These are phyloP conservation scores for Nerophis ophidion DNA, from an alignment of 2,113 vertebrate species.

Conservation along the genomic window DNA sequence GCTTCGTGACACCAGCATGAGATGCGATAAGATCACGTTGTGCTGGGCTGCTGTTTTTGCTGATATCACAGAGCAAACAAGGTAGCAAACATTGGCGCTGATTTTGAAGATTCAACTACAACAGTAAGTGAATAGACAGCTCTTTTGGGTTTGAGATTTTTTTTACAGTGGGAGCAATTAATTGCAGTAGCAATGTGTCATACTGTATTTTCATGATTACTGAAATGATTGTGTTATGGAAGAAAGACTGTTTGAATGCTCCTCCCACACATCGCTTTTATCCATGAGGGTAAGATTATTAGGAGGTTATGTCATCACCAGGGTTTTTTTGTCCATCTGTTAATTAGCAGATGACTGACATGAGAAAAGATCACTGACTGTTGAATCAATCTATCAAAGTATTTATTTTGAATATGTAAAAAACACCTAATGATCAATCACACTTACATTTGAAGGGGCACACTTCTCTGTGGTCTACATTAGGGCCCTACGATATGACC, in stretches of 20 bases:
- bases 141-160: slow-evolving; percentile 33
- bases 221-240: slow-evolving; percentile 50
- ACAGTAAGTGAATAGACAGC: slow-evolving; percentile 47
- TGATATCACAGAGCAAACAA: slow-evolving; percentile 1
- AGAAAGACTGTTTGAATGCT: slow-evolving; percentile 36
- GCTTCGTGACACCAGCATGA: slow-evolving; percentile 36
- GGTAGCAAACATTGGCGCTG: slow-evolving; percentile 11
- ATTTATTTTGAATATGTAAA: too few relatives aligned
- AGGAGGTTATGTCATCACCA: too few relatives aligned
- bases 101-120: slow-evolving; percentile 55
- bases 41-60: slow-evolving; percentile 10
- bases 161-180: slow-evolving; percentile 41
- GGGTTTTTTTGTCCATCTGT: too few relatives aligned
- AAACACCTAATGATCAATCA: too few relatives aligned
- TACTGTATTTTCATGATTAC: slow-evolving; percentile 48
- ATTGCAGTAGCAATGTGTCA: slow-evolving; percentile 48
- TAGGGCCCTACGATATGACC: too few relatives aligned
- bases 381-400: too few relatives aligned
- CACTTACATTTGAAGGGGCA: too few relatives aligned
- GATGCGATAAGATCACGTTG: slow-evolving; percentile 18
- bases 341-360: too few relatives aligned
- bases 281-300: slow-evolving; percentile 15
- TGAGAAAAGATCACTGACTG: too few relatives aligned
- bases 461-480: too few relatives aligned
- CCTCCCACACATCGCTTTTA: slow-evolving; percentile 8